Conservation (phyloP, 2,113 vertebrate genomes). For the Glareola pratincola region DNA sequence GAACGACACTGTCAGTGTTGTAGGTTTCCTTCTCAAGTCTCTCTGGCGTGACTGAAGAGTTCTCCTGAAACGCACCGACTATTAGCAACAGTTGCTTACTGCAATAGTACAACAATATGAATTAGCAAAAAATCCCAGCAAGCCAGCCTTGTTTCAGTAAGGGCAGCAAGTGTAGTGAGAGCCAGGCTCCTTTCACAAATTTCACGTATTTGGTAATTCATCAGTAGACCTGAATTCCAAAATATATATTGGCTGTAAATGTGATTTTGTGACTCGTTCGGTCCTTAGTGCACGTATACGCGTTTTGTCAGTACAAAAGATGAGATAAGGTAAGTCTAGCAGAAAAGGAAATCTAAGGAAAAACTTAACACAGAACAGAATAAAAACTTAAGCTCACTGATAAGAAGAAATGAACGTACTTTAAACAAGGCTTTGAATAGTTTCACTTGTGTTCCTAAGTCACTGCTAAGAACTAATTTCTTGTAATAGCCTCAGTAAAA, state of each 20-base stretch:
- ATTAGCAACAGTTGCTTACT: not conserved
- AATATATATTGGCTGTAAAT: not conserved
- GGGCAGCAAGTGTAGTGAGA: not conserved
- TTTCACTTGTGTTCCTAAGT: not conserved
- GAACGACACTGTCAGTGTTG: constrained; percentile 8
- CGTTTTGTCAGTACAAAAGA: not conserved
- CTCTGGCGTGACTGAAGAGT: not conserved
- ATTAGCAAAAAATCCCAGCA: not conserved
- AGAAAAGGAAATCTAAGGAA: not conserved
- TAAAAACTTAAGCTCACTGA: not conserved
- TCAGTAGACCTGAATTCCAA: not conserved
- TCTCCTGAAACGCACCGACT: not conserved
- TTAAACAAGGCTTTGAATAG: not conserved
- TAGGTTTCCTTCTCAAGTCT: constrained; percentile 12
- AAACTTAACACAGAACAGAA: not conserved
- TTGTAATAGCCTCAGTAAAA: not conserved
- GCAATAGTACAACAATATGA: not conserved
- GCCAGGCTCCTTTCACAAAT: not conserved
- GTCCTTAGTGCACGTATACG: rapidly evolving
- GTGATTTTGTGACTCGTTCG: not conserved
- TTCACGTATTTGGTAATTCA: not conserved
- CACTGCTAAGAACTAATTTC: not conserved
- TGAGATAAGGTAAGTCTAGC: not conserved
- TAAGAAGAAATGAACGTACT: not conserved
- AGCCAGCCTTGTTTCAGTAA: not conserved